These are phyloP conservation scores for Drosophila anceps DNA, from an alignment of 2,888 invertebrate genomes.

Conservation along the genomic window DNA sequence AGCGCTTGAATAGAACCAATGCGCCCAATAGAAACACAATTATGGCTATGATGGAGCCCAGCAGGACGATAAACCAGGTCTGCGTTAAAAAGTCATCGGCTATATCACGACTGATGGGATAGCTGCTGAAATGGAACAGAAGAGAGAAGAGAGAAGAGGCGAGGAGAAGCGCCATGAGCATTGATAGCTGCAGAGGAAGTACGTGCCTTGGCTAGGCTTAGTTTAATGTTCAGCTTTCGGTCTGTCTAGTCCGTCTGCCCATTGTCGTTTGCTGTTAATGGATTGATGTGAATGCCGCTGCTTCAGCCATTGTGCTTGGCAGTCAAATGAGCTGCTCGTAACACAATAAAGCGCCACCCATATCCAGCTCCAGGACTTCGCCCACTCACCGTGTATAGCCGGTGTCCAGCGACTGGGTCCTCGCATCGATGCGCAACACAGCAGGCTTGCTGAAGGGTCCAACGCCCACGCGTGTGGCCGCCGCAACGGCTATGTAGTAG, in stretches of 20 bases:
- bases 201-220: conserved; percentile 74
- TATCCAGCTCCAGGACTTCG: no score
- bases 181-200: conserved; percentile 54
- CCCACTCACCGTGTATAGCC: conserved; percentile 83
- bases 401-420: conserved; percentile 86
- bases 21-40: conserved; percentile 93
- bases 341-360: conserved; percentile 47
- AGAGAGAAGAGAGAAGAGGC: conserved; percentile 43
- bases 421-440: conserved; percentile 87
- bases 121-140: conserved; percentile 78
- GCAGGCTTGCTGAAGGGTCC: conserved; percentile 93
- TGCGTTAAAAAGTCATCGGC: conserved; percentile 92
- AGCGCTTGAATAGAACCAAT: conserved; percentile 91
- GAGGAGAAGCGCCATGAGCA: conserved; percentile 24
- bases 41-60: conserved; percentile 93
- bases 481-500: conserved; percentile 94
- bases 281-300: conserved; percentile 73
- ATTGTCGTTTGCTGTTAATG: conserved; percentile 81
- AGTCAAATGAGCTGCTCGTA: conserved; percentile 72
- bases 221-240: conserved; percentile 62
- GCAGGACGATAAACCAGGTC: conserved; percentile 95
- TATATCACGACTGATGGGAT: conserved; percentile 86
- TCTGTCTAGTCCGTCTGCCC: conserved; percentile 35
- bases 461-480: conserved; percentile 91
- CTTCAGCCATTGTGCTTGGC: conserved; percentile 55